Percentiles rank a stretch among this genome's conserved stretches.
Conservation (phyloP, 2,797 vertebrate genomes). For the Eremophila alpestris region DNA sequence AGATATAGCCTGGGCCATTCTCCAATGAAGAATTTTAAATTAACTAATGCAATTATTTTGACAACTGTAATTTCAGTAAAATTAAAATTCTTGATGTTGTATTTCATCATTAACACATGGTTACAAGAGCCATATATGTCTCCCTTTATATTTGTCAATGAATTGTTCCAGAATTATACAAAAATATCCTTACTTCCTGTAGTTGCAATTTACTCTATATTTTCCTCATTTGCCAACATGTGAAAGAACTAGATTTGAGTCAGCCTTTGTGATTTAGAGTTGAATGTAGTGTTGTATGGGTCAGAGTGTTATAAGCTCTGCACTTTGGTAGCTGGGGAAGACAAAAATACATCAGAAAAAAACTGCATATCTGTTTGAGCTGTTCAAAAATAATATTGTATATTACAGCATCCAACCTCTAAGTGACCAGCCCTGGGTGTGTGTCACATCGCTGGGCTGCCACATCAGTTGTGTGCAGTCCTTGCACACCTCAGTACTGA, state of each 20-base stretch:
- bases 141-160: constrained; percentile 38
- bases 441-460: neutral
- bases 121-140: constrained; percentile 24
- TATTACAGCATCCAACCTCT: neutral
- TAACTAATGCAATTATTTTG: constrained; percentile 69
- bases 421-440: neutral
- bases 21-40: constrained; percentile 69
- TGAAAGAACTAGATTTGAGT: neutral
- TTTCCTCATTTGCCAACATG: neutral
- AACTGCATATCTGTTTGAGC: neutral
- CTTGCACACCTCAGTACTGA: fast-evolving
- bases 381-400: neutral
- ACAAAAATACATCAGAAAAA: neutral
- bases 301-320: neutral
- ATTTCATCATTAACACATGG: constrained; percentile 57
- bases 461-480: fast-evolving
- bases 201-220: neutral
- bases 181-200: constrained; percentile 18
- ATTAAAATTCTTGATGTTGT: constrained; percentile 63
- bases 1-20: constrained; percentile 60
- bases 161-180: constrained; percentile 12
- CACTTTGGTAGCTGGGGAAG: neutral
- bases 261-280: neutral
- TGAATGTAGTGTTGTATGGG: neutral
- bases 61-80: constrained; percentile 66